These are phyloP conservation scores for Saccostrea echinata DNA, from an alignment of 1,140 invertebrate genomes.

Conservation along the genomic window DNA sequence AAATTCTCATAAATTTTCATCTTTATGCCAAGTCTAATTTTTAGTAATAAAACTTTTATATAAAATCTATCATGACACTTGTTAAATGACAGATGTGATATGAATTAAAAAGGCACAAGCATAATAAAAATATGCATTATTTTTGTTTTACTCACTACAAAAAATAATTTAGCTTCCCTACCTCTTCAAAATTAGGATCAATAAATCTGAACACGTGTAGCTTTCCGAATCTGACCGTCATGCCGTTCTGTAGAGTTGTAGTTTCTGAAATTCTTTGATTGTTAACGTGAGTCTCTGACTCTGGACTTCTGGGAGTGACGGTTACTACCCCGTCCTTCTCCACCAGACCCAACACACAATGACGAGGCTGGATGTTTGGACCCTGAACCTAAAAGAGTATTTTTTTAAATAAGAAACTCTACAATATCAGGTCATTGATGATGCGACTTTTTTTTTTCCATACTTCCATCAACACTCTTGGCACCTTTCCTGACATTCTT, in stretches of 20 bases:
- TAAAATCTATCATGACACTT: background rate
- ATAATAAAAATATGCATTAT: too few species aligned
- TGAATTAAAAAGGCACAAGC: too few species aligned
- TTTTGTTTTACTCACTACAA: too few species aligned
- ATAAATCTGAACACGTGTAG: slow-evolving; percentile 95
- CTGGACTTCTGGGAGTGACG: slow-evolving; percentile 91
- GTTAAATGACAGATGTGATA: background rate
- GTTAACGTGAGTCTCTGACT: slow-evolving; percentile 96
- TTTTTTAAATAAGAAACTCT: background rate
- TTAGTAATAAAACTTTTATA: too few species aligned
- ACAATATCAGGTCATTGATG: too few species aligned
- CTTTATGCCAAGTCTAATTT: too few species aligned
- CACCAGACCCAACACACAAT: slow-evolving; percentile 91
- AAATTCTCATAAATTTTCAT: too few species aligned
- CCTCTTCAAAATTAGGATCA: slow-evolving; percentile 92
- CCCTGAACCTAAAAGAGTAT: slow-evolving; percentile 71
- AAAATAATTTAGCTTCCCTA: slow-evolving; percentile 79
- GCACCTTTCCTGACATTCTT: too few species aligned
- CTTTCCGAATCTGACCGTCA: slow-evolving; percentile 85
- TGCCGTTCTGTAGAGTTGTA: slow-evolving; percentile 89
- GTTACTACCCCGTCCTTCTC: slow-evolving; percentile 94
- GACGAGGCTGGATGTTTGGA: slow-evolving; percentile 89
- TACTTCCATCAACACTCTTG: too few species aligned
- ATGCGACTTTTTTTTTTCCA: too few species aligned
- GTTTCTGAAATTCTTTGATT: slow-evolving; percentile 95